Base-by-base conservation (phyloP, 2,888 invertebrate species). In the Acronicta aceris region DNA sequence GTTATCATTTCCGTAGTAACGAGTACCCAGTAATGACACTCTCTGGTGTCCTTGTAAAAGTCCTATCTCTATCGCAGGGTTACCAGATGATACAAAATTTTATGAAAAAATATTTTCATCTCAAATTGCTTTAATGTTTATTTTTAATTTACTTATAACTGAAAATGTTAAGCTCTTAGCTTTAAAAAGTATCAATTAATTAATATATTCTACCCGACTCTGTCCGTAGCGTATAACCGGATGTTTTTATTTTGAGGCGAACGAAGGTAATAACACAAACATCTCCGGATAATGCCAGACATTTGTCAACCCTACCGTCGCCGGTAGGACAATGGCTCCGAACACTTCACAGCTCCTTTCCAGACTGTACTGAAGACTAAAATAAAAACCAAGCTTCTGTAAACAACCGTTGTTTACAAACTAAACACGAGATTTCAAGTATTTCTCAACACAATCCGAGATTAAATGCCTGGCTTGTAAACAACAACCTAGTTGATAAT, bases 381-480 rank as follows among this genome's bases (percentile, higher is more conserved):
- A 54, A 69, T 51, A 65, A 65, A 60, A 69, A 57, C 48, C 50
- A 45, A 40, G 40, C 10, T 47, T 15, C 46, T 46, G 40, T 40
- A 53, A 45, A 54, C 60, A 54, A 52, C 45, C 27, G 30, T 9
- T 55, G 64, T 68, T 68, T 59, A 65, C 65, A 64, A 59, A 68
- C 27, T 38, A 64, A 64, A 58, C 43, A 42, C 58, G 43, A 25
- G 47, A 45, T n/a, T 33, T 25, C n/a, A 30, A n/a, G 8, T 51
- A 36, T 6, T 15, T 51, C 13, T 21, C 33, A 53, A 51, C 21
- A 15, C 17, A 49, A 40, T 67, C 33, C 47, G 27, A 42, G 27
- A 41, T 42, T 27, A 33, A n/a, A 40, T 36, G 9, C 42, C 17
- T 38, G 4, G 12, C 12, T 33, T 12, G 12, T 33, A 33, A 33